Conservation (phyloP, 2,113 vertebrate species). For the Hassar affinis region DNA sequence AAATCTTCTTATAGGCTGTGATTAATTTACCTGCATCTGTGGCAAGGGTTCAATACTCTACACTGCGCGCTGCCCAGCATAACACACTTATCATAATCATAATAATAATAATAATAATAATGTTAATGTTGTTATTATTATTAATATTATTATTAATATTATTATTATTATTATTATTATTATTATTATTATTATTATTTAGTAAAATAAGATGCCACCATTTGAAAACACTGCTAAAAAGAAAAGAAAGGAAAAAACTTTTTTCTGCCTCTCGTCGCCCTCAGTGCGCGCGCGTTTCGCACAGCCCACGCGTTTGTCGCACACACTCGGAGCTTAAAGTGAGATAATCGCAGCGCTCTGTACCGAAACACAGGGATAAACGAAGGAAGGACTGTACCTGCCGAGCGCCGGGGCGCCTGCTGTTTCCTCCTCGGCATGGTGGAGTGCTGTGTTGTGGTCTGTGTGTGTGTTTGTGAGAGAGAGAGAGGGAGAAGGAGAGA, state of each 20-base stretch:
- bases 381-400: constrained; percentile 80
- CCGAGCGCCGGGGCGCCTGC: constrained; percentile 95
- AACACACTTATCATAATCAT: neutral
- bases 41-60: neutral
- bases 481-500: neutral
- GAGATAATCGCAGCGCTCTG: constrained; percentile 8
- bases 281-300: neutral
- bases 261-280: neutral
- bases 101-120: constrained; percentile 11
- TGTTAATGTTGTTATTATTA: neutral
- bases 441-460: constrained; percentile 52
- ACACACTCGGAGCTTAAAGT: constrained; percentile 15
- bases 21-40: constrained; percentile 4
- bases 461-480: neutral
- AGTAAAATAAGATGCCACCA: neutral
- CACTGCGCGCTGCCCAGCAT: neutral
- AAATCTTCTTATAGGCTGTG: neutral
- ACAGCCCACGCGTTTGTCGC: constrained; percentile 19
- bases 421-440: constrained; percentile 99
- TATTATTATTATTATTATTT: neutral
- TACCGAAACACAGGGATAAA: constrained; percentile 12
- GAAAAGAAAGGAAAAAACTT: neutral
- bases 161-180: neutral
- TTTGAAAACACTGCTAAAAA: constrained; percentile 8
- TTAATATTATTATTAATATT: neutral